Conservation (phyloP, 1,140 invertebrate genomes). For the Rhopalosiphum padi region DNA sequence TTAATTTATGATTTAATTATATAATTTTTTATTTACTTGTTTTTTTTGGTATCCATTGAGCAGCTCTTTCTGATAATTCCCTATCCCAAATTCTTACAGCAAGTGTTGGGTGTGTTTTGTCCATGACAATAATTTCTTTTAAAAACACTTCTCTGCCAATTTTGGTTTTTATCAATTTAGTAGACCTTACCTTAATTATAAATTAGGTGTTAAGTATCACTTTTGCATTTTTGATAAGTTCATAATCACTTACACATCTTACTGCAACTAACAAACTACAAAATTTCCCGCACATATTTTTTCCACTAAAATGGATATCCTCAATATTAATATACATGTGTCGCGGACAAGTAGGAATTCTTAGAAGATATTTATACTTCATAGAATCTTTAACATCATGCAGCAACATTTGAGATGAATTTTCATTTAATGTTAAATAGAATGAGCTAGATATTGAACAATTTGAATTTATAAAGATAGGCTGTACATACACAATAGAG, state of each 20-base stretch:
- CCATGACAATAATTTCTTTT: conserved; percentile 60
- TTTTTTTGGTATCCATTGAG: conserved; percentile 63
- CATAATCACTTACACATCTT: conserved; percentile 64
- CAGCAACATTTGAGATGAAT: conserved; percentile 66
- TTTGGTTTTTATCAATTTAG: conserved; percentile 60
- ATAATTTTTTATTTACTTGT: conserved; percentile 58
- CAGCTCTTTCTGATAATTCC: conserved; percentile 63
- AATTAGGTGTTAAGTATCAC: not conserved
- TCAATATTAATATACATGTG: conserved; percentile 61
- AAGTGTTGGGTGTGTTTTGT: conserved; percentile 62
- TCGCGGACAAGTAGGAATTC: conserved; percentile 69
- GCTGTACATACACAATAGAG: not conserved
- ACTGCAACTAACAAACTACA: conserved; percentile 65
- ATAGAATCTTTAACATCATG: conserved; percentile 30
- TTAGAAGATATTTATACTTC: conserved; percentile 65
- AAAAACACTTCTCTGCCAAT: conserved; percentile 59
- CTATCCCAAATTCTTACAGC: conserved; percentile 61
- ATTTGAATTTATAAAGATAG: not conserved
- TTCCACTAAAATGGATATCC: conserved; percentile 63
- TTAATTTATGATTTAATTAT: not conserved
- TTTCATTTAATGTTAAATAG: conserved; percentile 70
- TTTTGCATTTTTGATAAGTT: not conserved
- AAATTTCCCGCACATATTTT: conserved; percentile 63
- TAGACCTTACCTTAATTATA: not conserved
- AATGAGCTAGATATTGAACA: conserved; percentile 65